These are phyloP conservation scores for Tricholaema leucomelas DNA, from an alignment of 2,113 vertebrate species.

Conservation along the genomic window DNA sequence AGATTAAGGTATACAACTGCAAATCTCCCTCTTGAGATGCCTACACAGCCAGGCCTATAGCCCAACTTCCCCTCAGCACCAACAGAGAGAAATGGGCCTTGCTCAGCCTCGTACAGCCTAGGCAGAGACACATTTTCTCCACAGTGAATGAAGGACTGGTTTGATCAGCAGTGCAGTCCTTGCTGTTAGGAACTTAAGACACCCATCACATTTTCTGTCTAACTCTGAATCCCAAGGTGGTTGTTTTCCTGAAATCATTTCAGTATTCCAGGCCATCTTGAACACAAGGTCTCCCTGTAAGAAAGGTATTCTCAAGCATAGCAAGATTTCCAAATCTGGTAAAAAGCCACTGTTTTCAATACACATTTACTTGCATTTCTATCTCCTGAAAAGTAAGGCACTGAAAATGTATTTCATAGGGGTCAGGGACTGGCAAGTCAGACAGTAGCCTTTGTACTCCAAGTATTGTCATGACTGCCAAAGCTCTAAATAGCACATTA, in stretches of 20 bases:
- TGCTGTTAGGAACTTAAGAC: neutral
- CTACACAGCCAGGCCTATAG: neutral
- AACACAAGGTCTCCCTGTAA: neutral
- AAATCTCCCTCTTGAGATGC: neutral
- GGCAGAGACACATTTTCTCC: neutral
- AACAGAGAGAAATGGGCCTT: rapidly evolving
- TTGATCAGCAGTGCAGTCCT: neutral
- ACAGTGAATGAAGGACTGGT: too few species aligned
- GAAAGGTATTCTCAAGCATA: neutral
- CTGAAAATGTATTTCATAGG: neutral
- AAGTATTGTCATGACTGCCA: rapidly evolving
- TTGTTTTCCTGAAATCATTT: neutral
- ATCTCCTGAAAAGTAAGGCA: neutral
- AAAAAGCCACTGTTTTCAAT: neutral
- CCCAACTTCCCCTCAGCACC: neutral
- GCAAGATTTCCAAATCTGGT: neutral
- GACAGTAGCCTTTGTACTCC: neutral
- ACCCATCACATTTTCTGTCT: rapidly evolving
- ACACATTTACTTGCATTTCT: neutral
- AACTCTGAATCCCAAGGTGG: neutral
- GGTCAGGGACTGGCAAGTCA: neutral
- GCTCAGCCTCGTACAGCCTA: neutral
- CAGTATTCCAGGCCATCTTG: neutral
- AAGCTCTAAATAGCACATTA: neutral
- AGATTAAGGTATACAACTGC: neutral